Conservation (phyloP, 2,113 vertebrate species). For the Psittacula cyanocephala region DNA sequence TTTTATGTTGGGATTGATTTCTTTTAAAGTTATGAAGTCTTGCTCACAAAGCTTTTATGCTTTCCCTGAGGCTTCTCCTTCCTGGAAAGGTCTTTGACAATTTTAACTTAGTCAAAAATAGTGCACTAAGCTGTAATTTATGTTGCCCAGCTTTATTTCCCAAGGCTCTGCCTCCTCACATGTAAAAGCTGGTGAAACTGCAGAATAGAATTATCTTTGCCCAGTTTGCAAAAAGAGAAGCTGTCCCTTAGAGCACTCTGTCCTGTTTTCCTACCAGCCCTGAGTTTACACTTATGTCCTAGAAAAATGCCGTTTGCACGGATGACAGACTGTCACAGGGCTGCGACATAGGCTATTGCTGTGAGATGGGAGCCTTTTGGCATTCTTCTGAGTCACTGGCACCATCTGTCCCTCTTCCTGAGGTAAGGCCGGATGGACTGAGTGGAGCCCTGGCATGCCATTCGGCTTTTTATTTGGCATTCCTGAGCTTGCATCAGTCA, state of each 20-base stretch:
- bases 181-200: background rate
- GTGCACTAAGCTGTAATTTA: background rate
- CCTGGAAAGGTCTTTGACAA: background rate
- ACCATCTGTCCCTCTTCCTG: slow-evolving; percentile 57
- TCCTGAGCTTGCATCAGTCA: background rate
- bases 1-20: background rate
- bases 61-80: background rate
- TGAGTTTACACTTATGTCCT: background rate
- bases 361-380: slow-evolving; percentile 31
- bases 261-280: background rate
- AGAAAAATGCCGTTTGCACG: background rate
- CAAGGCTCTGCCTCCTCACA: background rate
- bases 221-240: background rate
- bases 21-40: background rate
- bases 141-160: background rate
- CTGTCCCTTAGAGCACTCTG: background rate
- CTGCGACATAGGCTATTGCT: slow-evolving; percentile 18
- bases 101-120: background rate
- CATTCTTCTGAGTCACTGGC: slow-evolving; percentile 44
- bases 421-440: background rate
- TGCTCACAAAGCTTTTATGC: background rate
- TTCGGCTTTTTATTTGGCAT: background rate
- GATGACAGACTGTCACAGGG: slow-evolving; percentile 2
- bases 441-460: background rate
- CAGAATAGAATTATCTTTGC: background rate